Evolutionary conservation across 2,797 vertebrate species (phyloP).

Genomic region (Chaenodraco wilsoni): DNA sequence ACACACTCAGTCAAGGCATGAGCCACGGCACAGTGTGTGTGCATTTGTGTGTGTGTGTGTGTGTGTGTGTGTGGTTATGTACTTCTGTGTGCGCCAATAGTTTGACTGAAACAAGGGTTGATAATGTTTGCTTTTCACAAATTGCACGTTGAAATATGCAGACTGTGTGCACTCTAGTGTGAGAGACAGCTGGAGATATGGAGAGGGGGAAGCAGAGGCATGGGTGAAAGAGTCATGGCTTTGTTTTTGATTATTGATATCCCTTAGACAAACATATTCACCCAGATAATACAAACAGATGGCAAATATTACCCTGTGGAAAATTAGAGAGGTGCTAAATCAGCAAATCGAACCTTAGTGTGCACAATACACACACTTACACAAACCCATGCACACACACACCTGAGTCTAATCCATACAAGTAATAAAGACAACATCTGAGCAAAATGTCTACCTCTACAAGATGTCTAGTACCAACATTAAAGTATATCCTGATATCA

Average conservation of each 20-base stretch:
- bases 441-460: slow-evolving; percentile 11
- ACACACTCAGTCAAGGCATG: slow-evolving; percentile 83
- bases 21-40: slow-evolving; percentile 57
- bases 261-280: slow-evolving; percentile 95
- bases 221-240: slow-evolving; percentile 83
- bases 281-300: slow-evolving; percentile 94
- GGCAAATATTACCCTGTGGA: slow-evolving; percentile 89
- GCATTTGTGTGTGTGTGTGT: slow-evolving; percentile 16
- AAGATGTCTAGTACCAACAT: slow-evolving; percentile 26
- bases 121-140: slow-evolving; percentile 72
- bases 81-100: slow-evolving; percentile 30
- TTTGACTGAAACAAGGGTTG: slow-evolving; percentile 58
- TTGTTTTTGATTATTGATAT: slow-evolving; percentile 98
- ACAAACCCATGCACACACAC: slow-evolving; percentile 13
- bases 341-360: slow-evolving; percentile 88
- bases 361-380: slow-evolving; percentile 20
- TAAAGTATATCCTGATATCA: slow-evolving; percentile 28
- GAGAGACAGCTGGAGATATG: slow-evolving; percentile 30
- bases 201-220: slow-evolving; percentile 41
- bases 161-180: slow-evolving; percentile 33
- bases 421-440: slow-evolving; percentile 28
- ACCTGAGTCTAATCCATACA: slow-evolving; percentile 41
- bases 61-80: slow-evolving; percentile 29
- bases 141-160: slow-evolving; percentile 59
- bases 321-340: slow-evolving; percentile 89